A percentile compares a stretch with the other conserved stretches of the same genome.
These are phyloP conservation scores for Drosophila neonasuta DNA, from an alignment of 2,888 invertebrate species.

Conservation along the genomic window DNA sequence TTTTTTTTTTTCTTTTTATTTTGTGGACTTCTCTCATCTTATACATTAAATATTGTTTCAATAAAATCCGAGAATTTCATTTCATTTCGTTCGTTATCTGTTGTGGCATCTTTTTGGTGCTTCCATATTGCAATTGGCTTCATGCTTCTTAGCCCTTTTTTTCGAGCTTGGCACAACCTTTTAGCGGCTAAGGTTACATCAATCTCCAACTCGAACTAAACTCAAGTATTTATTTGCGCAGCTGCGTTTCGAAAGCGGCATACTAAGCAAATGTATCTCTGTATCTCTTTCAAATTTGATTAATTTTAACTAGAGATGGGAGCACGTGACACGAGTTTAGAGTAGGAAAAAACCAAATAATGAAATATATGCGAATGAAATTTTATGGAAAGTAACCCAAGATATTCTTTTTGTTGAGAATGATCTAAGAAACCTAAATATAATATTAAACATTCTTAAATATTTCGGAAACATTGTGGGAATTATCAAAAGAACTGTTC, in stretches of 20 bases:
- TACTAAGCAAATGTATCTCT: slow-evolving; percentile 45
- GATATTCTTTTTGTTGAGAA: too few species aligned
- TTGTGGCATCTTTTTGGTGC: slow-evolving; percentile 6
- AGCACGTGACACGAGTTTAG: slow-evolving; percentile 8
- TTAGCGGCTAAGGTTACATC: slow-evolving; percentile 69
- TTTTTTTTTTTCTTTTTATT: slow-evolving; percentile 1
- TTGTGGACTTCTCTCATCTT: slow-evolving; percentile 25
- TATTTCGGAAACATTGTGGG: too few species aligned
- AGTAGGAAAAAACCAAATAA: background rate
- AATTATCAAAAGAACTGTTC: too few species aligned
- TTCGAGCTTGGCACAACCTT: slow-evolving; percentile 52
- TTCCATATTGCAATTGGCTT: slow-evolving; percentile 45
- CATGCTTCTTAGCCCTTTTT: slow-evolving; percentile 49
- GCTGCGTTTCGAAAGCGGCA: slow-evolving; percentile 50
- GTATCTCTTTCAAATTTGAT: slow-evolving; percentile 61
- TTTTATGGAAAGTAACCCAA: too few species aligned
- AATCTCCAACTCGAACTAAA: slow-evolving; percentile 27
- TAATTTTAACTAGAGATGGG: slow-evolving; percentile 47
- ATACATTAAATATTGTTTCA: slow-evolving; percentile 74
- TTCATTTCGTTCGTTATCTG: slow-evolving; percentile 23
- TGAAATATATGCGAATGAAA: too few species aligned
- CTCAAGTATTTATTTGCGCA: slow-evolving; percentile 68
- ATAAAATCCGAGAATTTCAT: slow-evolving; percentile 51
- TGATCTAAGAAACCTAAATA: too few species aligned
- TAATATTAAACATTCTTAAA: too few species aligned